Base-by-base conservation (phyloP, 2,888 invertebrate species). In the Drosophila diplacantha region DNA sequence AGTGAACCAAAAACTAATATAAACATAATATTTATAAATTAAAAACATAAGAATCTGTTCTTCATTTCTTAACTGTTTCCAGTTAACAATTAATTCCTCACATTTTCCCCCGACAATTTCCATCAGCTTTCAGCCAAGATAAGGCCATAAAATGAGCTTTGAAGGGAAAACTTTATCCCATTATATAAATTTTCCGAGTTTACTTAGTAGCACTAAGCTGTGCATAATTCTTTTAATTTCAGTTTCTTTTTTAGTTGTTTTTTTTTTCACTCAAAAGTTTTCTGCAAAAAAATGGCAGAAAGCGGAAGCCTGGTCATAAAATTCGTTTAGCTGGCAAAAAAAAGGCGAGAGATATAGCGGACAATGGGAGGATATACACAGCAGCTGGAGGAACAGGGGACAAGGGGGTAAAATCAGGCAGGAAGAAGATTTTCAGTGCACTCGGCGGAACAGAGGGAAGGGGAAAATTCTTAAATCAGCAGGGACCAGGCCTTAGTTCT, bases 231-330 rank as follows among this genome's bases (percentile, higher is more conserved):
- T 32, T 29, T 38, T 44, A 59, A 46, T 32, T 18, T n/a, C 24
- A 20, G 31, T 57, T 44, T 24, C 24, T 44, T 44, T 20, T n/a
- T 16, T 12, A 29, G 24, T 44, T 26, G 5, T 8, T 16, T 22
- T 29, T 29, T 35, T 20, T 37, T 22, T 12, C 16, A 3, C 14
- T 24, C 31, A 31, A 55, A 37, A 56, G 44, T 44, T 58, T 8
- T 8, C 6, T 24, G 18, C 18, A 53, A 38, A 47, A 35, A 38
- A 49, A 20, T 24, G 18, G 51, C 32, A 35, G 12, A 29, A 18
- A 37, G 35, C 55, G 55, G 43, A 54, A 44, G 58, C 58, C 55
- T 38, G 44, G 58, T 58, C 58, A 58, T 58, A 38, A 55, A 55
- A 58, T 44, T 32, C 55, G 18, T 32, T 59, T 55, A 56, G 56